Evolutionary conservation across 1,140 invertebrate species (phyloP).

Genomic region (Scaptodrosophila lebanonensis): DNA sequence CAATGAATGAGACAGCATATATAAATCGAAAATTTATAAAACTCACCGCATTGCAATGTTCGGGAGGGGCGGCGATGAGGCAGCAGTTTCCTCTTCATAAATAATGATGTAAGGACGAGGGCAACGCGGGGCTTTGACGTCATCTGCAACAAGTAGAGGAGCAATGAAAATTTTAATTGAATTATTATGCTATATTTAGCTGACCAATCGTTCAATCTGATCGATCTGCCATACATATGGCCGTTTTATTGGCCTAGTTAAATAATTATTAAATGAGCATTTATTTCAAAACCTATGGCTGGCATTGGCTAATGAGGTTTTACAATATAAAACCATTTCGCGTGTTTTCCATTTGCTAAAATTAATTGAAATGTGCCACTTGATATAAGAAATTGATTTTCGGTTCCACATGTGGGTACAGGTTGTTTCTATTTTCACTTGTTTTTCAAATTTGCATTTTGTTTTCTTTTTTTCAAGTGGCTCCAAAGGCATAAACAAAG

Average conservation of each 20-base stretch:
- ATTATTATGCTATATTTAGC: constrained; percentile 1
- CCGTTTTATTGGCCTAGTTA: constrained; percentile 6
- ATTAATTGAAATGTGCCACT: constrained; percentile 11
- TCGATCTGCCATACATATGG: neutral
- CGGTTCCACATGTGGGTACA: neutral
- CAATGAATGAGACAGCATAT: constrained; percentile 11
- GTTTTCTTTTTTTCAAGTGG: constrained; percentile 34
- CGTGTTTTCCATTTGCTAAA: neutral
- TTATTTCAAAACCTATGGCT: too few relatives aligned
- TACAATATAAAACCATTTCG: constrained; percentile 8
- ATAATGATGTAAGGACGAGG: constrained; percentile 18
- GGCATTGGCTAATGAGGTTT: too few relatives aligned
- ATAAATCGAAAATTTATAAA: constrained; percentile 22
- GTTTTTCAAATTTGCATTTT: constrained; percentile 1
- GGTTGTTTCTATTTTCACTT: constrained; percentile 4
- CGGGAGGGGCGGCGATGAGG: too few relatives aligned
- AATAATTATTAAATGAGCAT: constrained; percentile 6
- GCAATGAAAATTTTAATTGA: constrained; percentile 10
- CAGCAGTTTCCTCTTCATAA: constrained; percentile 20
- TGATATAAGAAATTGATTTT: constrained; percentile 10
- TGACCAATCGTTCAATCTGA: too few relatives aligned
- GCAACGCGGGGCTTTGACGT: constrained; percentile 55
- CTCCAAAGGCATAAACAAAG: constrained; percentile 40
- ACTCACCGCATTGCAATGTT: constrained; percentile 35
- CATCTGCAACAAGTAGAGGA: constrained; percentile 37